phyloP scores from a whole-genome alignment of 2,797 vertebrate genomes.

The Tenualosa thibaudeaui region DNA sequence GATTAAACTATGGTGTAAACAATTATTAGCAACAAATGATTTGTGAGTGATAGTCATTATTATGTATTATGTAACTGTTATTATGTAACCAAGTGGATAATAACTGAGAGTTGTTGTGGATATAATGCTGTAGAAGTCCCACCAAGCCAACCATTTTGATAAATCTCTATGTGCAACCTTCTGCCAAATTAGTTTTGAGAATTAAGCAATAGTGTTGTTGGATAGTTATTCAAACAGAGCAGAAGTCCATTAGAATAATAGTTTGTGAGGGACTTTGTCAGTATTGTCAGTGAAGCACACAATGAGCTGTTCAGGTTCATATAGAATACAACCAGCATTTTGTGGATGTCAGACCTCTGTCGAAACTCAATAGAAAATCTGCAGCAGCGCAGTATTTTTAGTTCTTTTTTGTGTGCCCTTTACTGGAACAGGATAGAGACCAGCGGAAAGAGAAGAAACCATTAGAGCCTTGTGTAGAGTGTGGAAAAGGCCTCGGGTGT shows the following conservation, averaged over 20 bases:
- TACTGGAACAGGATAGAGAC: not conserved
- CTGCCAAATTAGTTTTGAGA: not conserved
- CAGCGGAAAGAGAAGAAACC: not conserved
- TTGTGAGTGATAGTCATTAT: not conserved
- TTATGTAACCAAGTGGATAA: no score
- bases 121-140: not conserved
- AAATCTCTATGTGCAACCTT: not conserved
- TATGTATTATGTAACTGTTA: not conserved
- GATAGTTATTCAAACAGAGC: not conserved
- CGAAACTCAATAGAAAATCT: not conserved
- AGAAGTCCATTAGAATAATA: not conserved
- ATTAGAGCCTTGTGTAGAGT: not conserved
- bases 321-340: not conserved
- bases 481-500: not conserved
- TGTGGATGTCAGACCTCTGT: not conserved
- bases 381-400: not conserved
- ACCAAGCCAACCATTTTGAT: no score
- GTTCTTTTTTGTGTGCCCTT: conserved; percentile 10
- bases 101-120: not conserved
- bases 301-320: not conserved
- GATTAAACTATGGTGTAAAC: not conserved
- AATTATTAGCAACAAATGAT: not conserved
- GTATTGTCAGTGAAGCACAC: not conserved
- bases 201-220: not conserved
- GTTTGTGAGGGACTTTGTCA: not conserved